These are phyloP conservation scores for Carposina sasakii DNA, from an alignment of 1,140 invertebrate genomes.

Conservation along the genomic window DNA sequence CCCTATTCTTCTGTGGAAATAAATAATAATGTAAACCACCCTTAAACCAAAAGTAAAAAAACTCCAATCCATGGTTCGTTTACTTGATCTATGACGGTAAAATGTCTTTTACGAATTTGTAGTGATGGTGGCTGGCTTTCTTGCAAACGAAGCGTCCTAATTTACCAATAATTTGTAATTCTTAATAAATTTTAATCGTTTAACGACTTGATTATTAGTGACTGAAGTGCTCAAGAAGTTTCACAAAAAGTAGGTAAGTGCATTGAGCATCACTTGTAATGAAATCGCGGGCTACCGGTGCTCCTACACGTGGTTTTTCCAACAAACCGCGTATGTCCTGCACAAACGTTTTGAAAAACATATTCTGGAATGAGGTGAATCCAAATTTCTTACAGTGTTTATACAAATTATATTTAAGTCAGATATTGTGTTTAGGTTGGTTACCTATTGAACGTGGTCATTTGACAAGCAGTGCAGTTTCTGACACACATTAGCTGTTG, in stretches of 20 bases:
- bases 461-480: conserved; percentile 46
- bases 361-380: no score
- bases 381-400: conserved; percentile 19
- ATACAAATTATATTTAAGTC: conserved; percentile 29
- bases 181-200: conserved; percentile 45
- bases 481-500: conserved; percentile 42
- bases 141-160: conserved; percentile 69
- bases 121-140: conserved; percentile 73
- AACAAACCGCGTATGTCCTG: conserved; percentile 52
- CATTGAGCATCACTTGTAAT: conserved; percentile 41
- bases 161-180: conserved; percentile 58
- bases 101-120: conserved; percentile 72
- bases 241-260: conserved; percentile 63
- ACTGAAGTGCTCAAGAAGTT: conserved; percentile 65
- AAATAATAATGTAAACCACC: no score
- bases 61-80: no score
- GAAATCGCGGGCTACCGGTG: conserved; percentile 63
- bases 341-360: no score
- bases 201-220: conserved; percentile 57
- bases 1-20: no score
- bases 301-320: conserved; percentile 63
- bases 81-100: conserved; percentile 67
- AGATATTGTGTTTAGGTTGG: conserved; percentile 41
- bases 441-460: conserved; percentile 65
- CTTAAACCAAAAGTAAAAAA: no score